Base-by-base conservation (phyloP, 2,797 vertebrate genomes). In the Ctenochaetus hawaiiensis region DNA sequence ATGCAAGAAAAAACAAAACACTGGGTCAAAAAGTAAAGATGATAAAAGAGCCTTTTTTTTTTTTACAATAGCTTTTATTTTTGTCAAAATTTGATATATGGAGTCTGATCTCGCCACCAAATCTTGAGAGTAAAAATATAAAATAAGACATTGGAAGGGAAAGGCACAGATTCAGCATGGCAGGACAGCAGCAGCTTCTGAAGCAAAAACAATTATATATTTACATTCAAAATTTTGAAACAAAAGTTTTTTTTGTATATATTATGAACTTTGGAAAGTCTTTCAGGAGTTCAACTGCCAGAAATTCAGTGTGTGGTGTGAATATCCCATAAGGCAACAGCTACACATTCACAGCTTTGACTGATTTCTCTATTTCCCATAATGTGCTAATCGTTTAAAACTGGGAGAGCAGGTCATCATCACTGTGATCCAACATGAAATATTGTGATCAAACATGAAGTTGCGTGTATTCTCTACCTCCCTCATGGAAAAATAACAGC, bases 101-200 rank as follows among this genome's bases (percentile, higher is more conserved):
- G 78, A 88, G 81, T 90, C 83, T 76, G 76, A 89, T 90, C 85
- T 89, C 91, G 75, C 82, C 81, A 87, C 79, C 81, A 78, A 89
- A 90, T 75, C 81, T 87, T 43, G 8, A 80, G 80, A 88, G 72
- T 89, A 92, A 83, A 92, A 93, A 92, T 91, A 91, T 81, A 91
- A 91, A 91, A 93, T 93, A 93, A 94, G 93, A 94, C 89, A 88
- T 88, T 81, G 56, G 82, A 71, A 85, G 76, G 77, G 88, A 90
- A 94, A 95, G 92, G 91, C 93, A 95, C 93, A 94, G 92, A 93
- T 91, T 94, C 89, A 89, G 89, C 93, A 89, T 91, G 94, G 92
- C 90, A 94, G 92, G 92, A 92, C 91, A 94, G 91, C 92, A 94
- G 94, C 93, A 94, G 94, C 94, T 89, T 94, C 30, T 86, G 86